Conservation (phyloP, 2,113 vertebrate species). For the Ctenomys sociabilis region DNA sequence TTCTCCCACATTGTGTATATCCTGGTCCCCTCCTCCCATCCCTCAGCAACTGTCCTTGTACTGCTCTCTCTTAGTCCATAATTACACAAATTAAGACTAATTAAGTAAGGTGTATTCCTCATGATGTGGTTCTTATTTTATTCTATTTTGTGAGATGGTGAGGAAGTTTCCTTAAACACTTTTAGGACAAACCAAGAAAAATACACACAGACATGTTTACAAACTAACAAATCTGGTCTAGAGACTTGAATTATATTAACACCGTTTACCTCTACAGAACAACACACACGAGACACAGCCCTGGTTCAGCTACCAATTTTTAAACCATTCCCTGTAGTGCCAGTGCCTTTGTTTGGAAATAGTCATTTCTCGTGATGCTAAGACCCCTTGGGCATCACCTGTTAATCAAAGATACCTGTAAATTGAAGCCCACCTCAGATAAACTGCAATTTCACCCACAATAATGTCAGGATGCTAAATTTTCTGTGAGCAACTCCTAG, state of each 20-base stretch:
- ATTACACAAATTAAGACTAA: not conserved
- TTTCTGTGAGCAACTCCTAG: not conserved
- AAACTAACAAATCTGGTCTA: not conserved
- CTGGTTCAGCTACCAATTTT: not conserved
- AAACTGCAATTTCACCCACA: not conserved
- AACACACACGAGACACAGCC: not conserved
- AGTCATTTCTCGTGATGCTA: not conserved
- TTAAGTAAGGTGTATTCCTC: not conserved
- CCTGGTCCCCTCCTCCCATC: not conserved
- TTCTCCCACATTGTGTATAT: not conserved
- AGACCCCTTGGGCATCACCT: not conserved
- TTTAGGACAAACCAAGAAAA: not conserved
- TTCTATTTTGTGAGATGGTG: not conserved
- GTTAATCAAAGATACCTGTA: not conserved
- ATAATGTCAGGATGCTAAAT: not conserved
- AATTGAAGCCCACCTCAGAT: not conserved
- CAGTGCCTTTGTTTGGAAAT: not conserved
- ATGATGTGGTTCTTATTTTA: not conserved
- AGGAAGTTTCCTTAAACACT: not conserved
- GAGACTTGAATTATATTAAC: slow-evolving; percentile 20
- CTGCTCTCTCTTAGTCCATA: not conserved
- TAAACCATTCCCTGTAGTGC: not conserved
- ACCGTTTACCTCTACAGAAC: not conserved
- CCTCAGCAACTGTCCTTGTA: not conserved
- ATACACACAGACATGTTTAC: not conserved